phyloP scores from a whole-genome alignment of 2,888 invertebrate species.

The Drepanosiphum platanoidis region DNA sequence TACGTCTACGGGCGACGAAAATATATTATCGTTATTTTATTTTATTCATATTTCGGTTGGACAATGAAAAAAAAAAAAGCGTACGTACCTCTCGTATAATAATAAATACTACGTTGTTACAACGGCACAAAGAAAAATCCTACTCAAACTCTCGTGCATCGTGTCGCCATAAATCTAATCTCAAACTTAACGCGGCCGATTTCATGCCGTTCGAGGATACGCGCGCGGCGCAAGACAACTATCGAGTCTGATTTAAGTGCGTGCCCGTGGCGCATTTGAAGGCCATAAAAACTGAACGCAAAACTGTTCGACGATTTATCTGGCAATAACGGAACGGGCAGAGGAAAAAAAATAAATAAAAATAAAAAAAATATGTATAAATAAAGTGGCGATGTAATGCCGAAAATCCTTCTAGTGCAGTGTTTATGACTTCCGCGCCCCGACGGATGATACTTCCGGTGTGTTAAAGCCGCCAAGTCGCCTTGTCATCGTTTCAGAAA shows the following conservation, averaged over 20 bases:
- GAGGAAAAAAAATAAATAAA: neutral
- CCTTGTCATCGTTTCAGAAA: constrained; percentile 43
- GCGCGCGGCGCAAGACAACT: neutral
- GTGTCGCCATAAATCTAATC: constrained; percentile 7
- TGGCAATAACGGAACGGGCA: neutral
- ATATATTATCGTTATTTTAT: neutral
- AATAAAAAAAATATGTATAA: neutral
- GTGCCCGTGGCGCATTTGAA: constrained; percentile 28
- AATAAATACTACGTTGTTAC: neutral
- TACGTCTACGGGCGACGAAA: neutral
- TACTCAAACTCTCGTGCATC: neutral
- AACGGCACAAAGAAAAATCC: neutral
- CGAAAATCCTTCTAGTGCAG: constrained; percentile 32
- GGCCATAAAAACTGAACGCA: constrained; percentile 19
- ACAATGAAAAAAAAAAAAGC: no score
- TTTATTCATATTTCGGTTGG: neutral
- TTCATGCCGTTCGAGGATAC: neutral
- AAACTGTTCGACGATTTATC: constrained; percentile 36
- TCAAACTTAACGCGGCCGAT: neutral
- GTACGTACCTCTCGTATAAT: neutral
- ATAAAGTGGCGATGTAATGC: constrained; percentile 7
- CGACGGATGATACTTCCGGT: constrained; percentile 46
- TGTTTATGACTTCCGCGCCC: constrained; percentile 53
- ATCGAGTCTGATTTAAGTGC: constrained; percentile 19
- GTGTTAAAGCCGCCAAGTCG: constrained; percentile 19